Base-by-base conservation (phyloP, 2,113 vertebrate species). In the Clarias magur region DNA sequence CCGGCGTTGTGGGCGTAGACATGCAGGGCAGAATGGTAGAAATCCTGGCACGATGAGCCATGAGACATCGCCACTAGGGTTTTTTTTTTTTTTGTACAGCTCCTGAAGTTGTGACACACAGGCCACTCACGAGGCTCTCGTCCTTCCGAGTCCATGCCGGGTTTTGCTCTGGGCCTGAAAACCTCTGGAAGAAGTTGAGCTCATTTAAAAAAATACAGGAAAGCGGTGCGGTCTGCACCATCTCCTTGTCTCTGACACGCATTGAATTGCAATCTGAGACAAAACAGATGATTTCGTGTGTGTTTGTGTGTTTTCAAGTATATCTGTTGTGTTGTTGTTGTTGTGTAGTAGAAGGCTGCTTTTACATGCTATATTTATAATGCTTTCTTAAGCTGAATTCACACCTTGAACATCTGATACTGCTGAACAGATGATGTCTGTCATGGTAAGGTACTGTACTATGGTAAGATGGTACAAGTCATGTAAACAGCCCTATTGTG, bases 1-100 rank as follows among this genome's bases (percentile, higher is more conserved):
- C 79, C 17, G 72, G 57, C 10, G 75, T 81, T 90, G 88, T 86
- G 88, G 89, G 88, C 86, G n/a, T 90, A 92, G 60, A 86, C 90
- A 83, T 90, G 84, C 85, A 87, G 91, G 87, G 83, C 88, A 91
- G 90, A 91, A 89, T 84, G 91, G 92, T 90, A 67, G 90, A 90
- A 92, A 91, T 92, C 90, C 86, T 92, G 93, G 92, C 92, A 92
- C 91, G 92, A 93, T 91, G 92, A 94, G 78, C 81, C 90, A 4
- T 68, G 90, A 92, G 92, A 92, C 87, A 63, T 85, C 90, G 92
- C 93, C 91, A 92, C 86, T 86, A 91, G 92, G 90, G 90, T 83
- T 89, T 85, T 86, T 89, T 85, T 86, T 38, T 38, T 3, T 38
- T 38, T 38, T 38, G 2, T 88, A 86, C 79, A 87, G 84, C 72